Conservation (phyloP, 2,888 invertebrate species). For the Pyrocoelia pectoralis region DNA sequence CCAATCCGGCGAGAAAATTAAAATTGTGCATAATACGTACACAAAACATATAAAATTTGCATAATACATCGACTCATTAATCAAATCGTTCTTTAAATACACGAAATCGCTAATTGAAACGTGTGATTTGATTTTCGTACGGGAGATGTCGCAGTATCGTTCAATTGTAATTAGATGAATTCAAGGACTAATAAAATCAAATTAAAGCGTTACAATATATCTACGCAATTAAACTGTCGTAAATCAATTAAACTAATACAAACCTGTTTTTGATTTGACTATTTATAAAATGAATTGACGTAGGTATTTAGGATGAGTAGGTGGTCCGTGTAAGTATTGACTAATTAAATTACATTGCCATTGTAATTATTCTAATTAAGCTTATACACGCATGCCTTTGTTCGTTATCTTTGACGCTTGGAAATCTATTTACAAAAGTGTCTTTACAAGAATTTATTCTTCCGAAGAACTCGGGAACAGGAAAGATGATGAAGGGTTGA, state of each 20-base stretch:
- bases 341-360: not conserved
- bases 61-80: not conserved
- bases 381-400: too few species aligned
- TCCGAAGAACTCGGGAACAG: too few species aligned
- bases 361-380: too few species aligned
- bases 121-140: not conserved
- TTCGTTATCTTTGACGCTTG: too few species aligned
- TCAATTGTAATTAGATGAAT: not conserved
- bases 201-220: slow-evolving; percentile 8
- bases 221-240: slow-evolving; percentile 6
- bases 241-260: not conserved
- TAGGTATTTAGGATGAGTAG: not conserved
- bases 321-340: not conserved
- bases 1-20: slow-evolving; percentile 12
- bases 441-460: too few species aligned
- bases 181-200: not conserved
- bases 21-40: slow-evolving; percentile 7
- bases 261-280: slow-evolving; percentile 1
- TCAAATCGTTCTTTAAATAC: not conserved
- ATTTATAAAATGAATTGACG: not conserved
- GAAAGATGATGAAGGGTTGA: not conserved
- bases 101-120: not conserved
- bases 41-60: not conserved
- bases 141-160: not conserved
- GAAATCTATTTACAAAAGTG: too few species aligned